Conservation (phyloP, 2,888 invertebrate genomes). For the Idaea dimidiata region DNA sequence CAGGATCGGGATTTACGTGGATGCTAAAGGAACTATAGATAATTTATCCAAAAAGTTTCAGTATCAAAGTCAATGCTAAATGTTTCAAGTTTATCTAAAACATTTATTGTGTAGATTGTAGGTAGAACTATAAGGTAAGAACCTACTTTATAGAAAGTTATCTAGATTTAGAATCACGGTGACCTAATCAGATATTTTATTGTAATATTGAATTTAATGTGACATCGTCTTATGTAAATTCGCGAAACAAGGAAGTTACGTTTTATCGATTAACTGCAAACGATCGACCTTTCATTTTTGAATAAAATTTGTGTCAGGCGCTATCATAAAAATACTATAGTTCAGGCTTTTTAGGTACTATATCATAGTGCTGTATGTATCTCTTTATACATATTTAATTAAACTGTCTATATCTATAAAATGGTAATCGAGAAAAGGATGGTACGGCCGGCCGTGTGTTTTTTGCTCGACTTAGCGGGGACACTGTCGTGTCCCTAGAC, state of each 20-base stretch:
- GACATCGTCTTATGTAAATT: slow-evolving; percentile 41
- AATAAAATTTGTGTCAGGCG: neutral
- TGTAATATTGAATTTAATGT: neutral
- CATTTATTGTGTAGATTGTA: neutral
- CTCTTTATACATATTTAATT: too few species aligned
- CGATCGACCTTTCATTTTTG: slow-evolving; percentile 25
- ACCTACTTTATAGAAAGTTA: neutral
- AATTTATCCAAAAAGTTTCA: neutral
- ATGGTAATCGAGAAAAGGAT: too few species aligned
- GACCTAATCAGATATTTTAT: neutral
- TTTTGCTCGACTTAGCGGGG: too few species aligned
- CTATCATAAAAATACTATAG: slow-evolving; percentile 12
- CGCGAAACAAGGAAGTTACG: slow-evolving; percentile 32
- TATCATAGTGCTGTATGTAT: too few species aligned
- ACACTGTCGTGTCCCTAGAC: too few species aligned
- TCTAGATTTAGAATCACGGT: neutral
- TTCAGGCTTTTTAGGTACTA: neutral
- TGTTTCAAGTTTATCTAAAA: neutral
- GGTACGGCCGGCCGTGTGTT: too few species aligned
- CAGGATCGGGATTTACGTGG: too few species aligned
- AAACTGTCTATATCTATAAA: too few species aligned
- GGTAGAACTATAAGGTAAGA: neutral
- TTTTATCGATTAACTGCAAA: slow-evolving; percentile 26
- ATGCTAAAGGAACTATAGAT: too few species aligned
- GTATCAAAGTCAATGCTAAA: neutral